Evolutionary conservation across 2,113 vertebrate genomes (phyloP), one percentile per base, ranked within the genome.

Genomic region (Gulo gulo): DNA sequence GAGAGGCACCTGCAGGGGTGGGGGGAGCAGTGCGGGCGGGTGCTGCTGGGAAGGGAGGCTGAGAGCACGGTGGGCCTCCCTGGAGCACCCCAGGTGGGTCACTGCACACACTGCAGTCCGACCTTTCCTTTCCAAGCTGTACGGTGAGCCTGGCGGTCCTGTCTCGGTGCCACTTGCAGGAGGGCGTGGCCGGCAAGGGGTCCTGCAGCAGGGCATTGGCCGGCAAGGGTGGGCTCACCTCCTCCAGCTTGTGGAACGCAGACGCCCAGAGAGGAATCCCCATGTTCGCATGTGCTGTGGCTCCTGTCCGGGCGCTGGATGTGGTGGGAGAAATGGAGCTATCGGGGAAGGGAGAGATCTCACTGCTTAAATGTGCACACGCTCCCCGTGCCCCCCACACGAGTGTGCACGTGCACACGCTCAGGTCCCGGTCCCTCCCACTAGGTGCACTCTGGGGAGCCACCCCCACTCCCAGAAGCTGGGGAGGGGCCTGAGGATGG

Each of bases 11-110:
- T 15, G 31, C 6, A 7, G 6, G 63, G 31, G n/a, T 3, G 18
- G 34, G 18, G 4, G 34, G 16, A 20, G 34, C 16, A 69, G 67
- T 34, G 67, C 18, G 0, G 16, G 34, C 0, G 4, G 3, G 3
- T 69, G 67, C 34, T 59, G n/a, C 52, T 59, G 57, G 81, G 21
- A 6, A 12, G 36, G 50, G 86, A 34, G 50, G n/a, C 50, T 23
- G 26, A 55, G 67, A 57, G 10, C 50, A 14, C 2, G 1, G n/a
- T 21, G 45, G 47, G 14, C 18, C 61, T 11, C 1, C n/a, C n/a
- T 88, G n/a, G 45, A 50, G 31, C 36, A 26, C 52, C 29, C 23
- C 20, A 36, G 16, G 36, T 8, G 16, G 29, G 16, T 45, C 29
- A 16, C 39, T 4, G 82, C 39, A 34, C 39, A 7, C 16, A 14